A percentile compares a stretch with the other conserved stretches of the same genome.
Evolutionary conservation across 53 echinoderm and acorn worm genomes (phyloP).

Genomic region (Luidia sarsii): DNA sequence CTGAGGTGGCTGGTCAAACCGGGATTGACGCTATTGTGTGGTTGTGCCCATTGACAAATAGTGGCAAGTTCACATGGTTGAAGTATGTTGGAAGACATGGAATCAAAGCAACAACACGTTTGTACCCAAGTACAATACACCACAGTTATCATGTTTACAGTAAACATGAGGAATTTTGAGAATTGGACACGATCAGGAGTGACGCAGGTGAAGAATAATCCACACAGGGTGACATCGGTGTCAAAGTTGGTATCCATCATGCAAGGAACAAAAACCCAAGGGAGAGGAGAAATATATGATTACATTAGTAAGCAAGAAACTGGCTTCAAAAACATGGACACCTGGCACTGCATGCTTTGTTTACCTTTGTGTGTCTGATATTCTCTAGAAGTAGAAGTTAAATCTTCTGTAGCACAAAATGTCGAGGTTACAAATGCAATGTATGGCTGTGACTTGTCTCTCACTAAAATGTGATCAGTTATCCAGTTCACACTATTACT

Average conservation of each 20-base stretch:
- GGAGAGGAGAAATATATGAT: slow-evolving; percentile 52
- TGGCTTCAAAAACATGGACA: neutral
- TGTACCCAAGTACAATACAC: too few species aligned
- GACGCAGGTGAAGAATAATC: slow-evolving; percentile 39
- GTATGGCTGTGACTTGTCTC: too few species aligned
- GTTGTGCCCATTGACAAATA: neutral
- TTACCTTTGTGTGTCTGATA: too few species aligned
- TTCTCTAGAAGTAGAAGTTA: too few species aligned
- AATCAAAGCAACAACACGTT: too few species aligned
- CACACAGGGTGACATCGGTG: slow-evolving; percentile 40
- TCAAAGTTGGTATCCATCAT: slow-evolving; percentile 55
- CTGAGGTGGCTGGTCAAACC: slow-evolving; percentile 50
- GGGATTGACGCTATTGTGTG: slow-evolving; percentile 29
- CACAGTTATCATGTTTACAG: slow-evolving; percentile 11
- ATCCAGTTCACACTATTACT: too few species aligned
- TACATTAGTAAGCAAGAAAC: slow-evolving; percentile 29
- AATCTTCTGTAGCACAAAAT: too few species aligned
- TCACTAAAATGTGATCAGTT: too few species aligned
- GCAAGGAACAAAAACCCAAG: slow-evolving; percentile 46
- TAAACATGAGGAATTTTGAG: slow-evolving; percentile 31
- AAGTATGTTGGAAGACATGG: too few species aligned
- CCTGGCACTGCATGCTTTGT: too few species aligned
- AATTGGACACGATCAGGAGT: slow-evolving; percentile 40
- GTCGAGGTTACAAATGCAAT: too few species aligned
- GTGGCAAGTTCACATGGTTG: neutral